A percentile compares a stretch with the other conserved stretches of the same genome.
These are phyloP conservation scores for Cataglyphis albicans DNA, from an alignment of 2,888 invertebrate species.

Conservation along the genomic window DNA sequence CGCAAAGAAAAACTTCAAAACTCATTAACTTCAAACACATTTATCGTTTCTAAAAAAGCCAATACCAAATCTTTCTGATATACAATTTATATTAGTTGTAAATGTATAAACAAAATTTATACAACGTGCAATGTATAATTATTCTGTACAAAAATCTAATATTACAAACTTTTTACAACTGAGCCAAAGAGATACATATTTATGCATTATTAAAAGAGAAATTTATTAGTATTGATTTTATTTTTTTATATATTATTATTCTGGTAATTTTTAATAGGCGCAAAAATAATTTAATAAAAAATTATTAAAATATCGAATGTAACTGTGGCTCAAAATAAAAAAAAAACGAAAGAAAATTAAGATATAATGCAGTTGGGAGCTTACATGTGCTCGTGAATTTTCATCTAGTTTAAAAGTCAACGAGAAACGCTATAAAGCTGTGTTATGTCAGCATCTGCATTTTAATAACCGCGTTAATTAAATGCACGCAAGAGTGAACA, in stretches of 20 bases:
- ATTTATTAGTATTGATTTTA: not conserved
- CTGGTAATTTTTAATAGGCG: not conserved
- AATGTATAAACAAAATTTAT: conserved; percentile 8
- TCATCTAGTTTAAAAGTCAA: not conserved
- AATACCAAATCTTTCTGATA: not conserved
- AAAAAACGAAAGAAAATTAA: not conserved
- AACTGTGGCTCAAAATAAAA: not conserved
- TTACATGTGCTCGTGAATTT: conserved; percentile 8
- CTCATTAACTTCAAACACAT: not conserved
- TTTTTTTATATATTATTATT: not conserved
- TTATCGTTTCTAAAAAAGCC: not conserved
- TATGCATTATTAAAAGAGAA: not conserved
- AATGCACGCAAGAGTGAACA: conserved; percentile 55
- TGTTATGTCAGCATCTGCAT: conserved; percentile 12
- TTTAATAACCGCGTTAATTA: conserved; percentile 60
- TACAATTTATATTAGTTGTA: conserved; percentile 1
- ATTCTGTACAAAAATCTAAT: not conserved
- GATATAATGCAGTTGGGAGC: not conserved
- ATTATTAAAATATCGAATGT: not conserved
- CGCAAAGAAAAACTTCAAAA: not conserved
- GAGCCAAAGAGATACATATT: not conserved
- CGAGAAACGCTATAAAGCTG: not conserved
- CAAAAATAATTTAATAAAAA: not conserved
- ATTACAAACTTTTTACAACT: conserved; percentile 8
- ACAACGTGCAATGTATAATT: not conserved